Base-by-base conservation (phyloP, 2,113 vertebrate genomes). In the Smithornis capensis region DNA sequence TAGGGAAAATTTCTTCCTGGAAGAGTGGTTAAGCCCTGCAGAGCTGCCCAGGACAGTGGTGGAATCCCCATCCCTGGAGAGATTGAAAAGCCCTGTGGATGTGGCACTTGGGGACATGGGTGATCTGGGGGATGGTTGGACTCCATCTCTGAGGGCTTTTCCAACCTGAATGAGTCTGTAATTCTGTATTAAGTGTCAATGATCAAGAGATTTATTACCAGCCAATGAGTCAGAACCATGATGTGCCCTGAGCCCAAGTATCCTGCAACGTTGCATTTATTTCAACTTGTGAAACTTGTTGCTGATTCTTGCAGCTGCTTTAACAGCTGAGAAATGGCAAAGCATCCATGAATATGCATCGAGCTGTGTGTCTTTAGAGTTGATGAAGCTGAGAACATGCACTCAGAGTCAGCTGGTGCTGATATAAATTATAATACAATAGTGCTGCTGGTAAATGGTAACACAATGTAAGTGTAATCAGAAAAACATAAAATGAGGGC, bases 261-360 rank as follows among this genome's bases (percentile, higher is more conserved):
- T 31, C 83, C 57, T 62, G 63, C 63, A 47, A 67, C 27, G 25
- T 62, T 33, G 53, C 74, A 7, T 87, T 67, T 77, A 1, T 85
- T 91, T 83, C 29, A 68, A 90, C 18, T 65, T 38, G 53, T 62
- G 63, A 37, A 69, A 69, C 53, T 85, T 77, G 57, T 31, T 90
- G 93, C 57, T 70, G 80, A 7, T 80, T 73, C 40, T 42, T 75
- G 84, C 67, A 85, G 84, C 65, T 91, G 89, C 69, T 95, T 65
- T 37, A 74, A 24, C 89, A 79, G 89, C 94, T 94, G 94, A 77
- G 87, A 50, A 92, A 35, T 35, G 82, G 55, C 38, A 16, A 37
- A 4, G 7, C 19, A 62, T 65, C 49, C 1, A 74, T 80, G 87
- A 90, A 83, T 83, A 80, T 81, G 53, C 90, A 47, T 35, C 0